Base-by-base conservation (phyloP, 1,140 invertebrate species). In the Linepithema humile region DNA sequence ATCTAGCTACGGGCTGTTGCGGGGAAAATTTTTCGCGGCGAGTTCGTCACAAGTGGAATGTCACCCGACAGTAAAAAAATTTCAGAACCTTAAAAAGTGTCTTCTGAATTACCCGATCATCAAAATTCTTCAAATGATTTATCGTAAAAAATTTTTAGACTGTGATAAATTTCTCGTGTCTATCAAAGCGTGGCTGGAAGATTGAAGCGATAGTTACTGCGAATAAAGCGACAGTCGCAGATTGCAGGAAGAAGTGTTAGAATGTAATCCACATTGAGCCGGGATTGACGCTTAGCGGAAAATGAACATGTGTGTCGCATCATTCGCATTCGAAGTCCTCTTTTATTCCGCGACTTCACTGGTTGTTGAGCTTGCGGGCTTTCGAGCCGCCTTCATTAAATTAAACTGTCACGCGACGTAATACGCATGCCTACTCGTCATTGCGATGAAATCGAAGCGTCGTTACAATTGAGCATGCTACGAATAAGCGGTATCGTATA, bases 331-430 rank as follows among this genome's bases (percentile, higher is more conserved):
- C 17, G 6, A 38, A 17, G 48, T n/a, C 62, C 32, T 20, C 35
- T 17, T 48, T 82, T 20, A 72, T 55, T n/a, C 20, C 40, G 69
- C 40, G 43, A 17, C 53, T 50, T 82, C 55, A 15, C 29, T 17
- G n/a, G 9, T 35, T n/a, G 15, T 57, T 29, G 78, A 73, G 82
- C 73, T 84, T 84, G 75, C 75, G 45, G 83, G 75, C 57, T 84
- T 84, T 64, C 75, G 55, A 82, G 62, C 23, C 20, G 65, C 35
- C 57, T 80, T 84, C 73, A 65, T 70, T 82, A 84, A 84, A 84
- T 65, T 84, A 84, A 74, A 84, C 67, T 64, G 65, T 84, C 74
- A 60, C 53, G 53, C 29, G 80, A 23, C 59, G 64, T 20, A 53
- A 74, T 15, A 17, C 43, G 45, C 59, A 65, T 64, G 75, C 82